A percentile compares a stretch with the other conserved stretches of the same genome.
Evolutionary conservation across 1,140 invertebrate genomes (phyloP).

Genomic region (Drosophila athabasca): DNA sequence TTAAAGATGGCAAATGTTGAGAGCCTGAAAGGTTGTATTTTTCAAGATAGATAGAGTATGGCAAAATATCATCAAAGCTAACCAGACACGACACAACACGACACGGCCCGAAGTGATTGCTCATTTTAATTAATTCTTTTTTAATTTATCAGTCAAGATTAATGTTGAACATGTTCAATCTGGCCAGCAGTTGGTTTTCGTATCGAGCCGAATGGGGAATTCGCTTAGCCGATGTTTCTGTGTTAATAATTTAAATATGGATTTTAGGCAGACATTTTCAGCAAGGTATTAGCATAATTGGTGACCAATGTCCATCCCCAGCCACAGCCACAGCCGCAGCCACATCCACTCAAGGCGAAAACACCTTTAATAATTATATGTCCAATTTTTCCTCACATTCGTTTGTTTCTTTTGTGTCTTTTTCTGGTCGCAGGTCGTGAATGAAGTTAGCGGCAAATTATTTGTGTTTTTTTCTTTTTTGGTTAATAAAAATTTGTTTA

Average conservation of each 20-base stretch:
- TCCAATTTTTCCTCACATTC: slow-evolving; percentile 72
- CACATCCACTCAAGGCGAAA: slow-evolving; percentile 69
- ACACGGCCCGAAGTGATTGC: slow-evolving; percentile 45
- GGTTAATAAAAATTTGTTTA: slow-evolving; percentile 76
- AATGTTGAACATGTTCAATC: slow-evolving; percentile 75
- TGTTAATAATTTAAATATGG: slow-evolving; percentile 76
- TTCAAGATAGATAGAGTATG: slow-evolving; percentile 24
- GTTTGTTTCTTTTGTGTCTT: slow-evolving; percentile 30
- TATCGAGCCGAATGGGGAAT: slow-evolving; percentile 49
- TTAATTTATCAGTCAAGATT: slow-evolving; percentile 80
- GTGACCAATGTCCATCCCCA: slow-evolving; percentile 61
- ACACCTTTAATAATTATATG: slow-evolving; percentile 75
- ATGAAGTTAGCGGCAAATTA: slow-evolving; percentile 72
- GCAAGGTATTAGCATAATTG: slow-evolving; percentile 74
- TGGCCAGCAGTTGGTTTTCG: slow-evolving; percentile 53
- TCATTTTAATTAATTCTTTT: slow-evolving; percentile 76
- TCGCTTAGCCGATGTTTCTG: slow-evolving; percentile 23
- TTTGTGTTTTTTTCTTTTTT: slow-evolving; percentile 52
- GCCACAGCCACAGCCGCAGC: slow-evolving; percentile 1
- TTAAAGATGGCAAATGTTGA: too few species aligned
- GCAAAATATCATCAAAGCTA: slow-evolving; percentile 6
- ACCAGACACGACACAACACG: slow-evolving; percentile 18
- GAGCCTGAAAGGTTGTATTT: too few species aligned
- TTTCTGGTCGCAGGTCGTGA: slow-evolving; percentile 57
- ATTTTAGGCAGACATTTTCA: slow-evolving; percentile 72